A percentile compares a stretch with the other conserved stretches of the same genome.
These are phyloP conservation scores for Megaceryle alcyon DNA, from an alignment of 2,797 vertebrate species.

Conservation along the genomic window DNA sequence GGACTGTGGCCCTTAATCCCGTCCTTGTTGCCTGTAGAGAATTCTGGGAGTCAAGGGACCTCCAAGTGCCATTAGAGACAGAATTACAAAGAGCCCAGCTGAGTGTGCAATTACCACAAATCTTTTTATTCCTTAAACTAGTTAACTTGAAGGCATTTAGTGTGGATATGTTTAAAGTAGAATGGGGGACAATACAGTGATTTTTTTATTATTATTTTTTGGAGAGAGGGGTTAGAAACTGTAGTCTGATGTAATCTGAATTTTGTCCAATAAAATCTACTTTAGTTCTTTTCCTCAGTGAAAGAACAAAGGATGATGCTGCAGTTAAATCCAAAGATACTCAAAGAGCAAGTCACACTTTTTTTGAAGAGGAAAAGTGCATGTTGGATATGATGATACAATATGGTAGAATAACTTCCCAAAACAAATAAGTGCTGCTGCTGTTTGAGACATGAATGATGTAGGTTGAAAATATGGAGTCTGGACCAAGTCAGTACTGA, in stretches of 20 bases:
- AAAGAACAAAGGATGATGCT: neutral
- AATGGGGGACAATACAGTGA: neutral
- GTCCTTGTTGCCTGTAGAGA: neutral
- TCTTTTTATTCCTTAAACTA: neutral
- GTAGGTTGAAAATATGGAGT: neutral
- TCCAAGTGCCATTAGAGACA: neutral
- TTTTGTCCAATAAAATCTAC: neutral
- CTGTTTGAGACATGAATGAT: neutral
- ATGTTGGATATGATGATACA: neutral
- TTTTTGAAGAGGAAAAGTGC: neutral
- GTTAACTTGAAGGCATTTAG: neutral
- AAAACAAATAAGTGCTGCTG: neutral
- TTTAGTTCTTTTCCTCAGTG: neutral
- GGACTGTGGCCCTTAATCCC: neutral
- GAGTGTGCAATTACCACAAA: conserved; percentile 17
- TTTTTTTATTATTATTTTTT: too few species aligned
- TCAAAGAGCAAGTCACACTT: neutral
- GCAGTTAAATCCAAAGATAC: neutral
- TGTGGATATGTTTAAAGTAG: neutral
- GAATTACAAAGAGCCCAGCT: neutral
- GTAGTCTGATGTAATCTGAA: neutral
- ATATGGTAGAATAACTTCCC: neutral
- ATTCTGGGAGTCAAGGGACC: neutral
- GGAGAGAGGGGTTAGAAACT: neutral
- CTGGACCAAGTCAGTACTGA: neutral